Evolutionary conservation across 2,888 invertebrate genomes (phyloP), one percentile per base, ranked within the genome.

Genomic region (Cryptus armator): DNA sequence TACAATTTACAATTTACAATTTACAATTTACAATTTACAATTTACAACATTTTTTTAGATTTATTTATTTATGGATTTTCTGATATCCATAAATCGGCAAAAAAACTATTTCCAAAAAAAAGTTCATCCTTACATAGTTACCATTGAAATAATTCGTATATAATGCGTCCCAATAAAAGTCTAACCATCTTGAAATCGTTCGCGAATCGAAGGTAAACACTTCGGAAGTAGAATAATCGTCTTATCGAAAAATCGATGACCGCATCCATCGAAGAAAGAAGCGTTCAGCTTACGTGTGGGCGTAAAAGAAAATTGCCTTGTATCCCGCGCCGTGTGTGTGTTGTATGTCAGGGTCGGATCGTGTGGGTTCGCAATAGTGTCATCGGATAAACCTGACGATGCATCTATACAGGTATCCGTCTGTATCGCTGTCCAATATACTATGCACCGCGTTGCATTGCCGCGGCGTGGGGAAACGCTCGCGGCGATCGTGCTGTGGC

Each of bases 231-330:
- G 51, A 29, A 77, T 56, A 56, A 53, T 48, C 46, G 56, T 80
- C 81, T 76, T 81, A 85, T 84, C 86, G 76, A 71, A 59, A 59
- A 81, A 88, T 88, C 87, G 84, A 87, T 86, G 82, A 56, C 83
- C 62, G 48, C 59, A 87, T 87, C 83, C 83, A 76, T 16, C 44
- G 19, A 53, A 79, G 19, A 53, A 79, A 82, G 76, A 78, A 79
- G 81, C 12, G 32, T 56, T 14, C 12, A 79, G 83, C 62, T 10
- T n/a, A 29, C 37, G 66, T 51, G 79, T 71, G 64, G 79, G 71
- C 46, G 79, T 79, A 5, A 66, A 79, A 71, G 43, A 79, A 64
- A 71, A 71, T 71, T 16, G 51, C 59, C 48, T 32, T 48, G 12
- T 12, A 51, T n/a, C 56, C 6, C 37, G 5, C 56, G 24, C 10